These are phyloP conservation scores for Emys orbicularis DNA, from an alignment of 2,797 vertebrate genomes.

Conservation along the genomic window DNA sequence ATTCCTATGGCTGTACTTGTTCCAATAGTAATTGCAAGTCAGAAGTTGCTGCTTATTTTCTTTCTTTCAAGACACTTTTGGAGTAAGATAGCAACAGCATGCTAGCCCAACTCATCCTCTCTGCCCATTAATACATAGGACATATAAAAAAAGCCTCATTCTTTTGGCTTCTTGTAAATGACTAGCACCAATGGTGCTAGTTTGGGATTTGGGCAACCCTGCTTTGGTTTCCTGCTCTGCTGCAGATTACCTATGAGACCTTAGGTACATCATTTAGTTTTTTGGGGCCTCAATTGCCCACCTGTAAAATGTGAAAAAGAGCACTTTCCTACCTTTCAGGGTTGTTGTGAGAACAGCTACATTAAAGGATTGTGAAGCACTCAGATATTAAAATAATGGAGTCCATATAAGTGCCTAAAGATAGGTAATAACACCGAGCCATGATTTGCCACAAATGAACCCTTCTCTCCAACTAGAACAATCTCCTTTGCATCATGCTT, in stretches of 20 bases:
- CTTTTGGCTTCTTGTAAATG: too few species aligned
- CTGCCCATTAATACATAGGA: background rate
- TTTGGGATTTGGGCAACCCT: background rate
- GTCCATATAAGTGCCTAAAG: background rate
- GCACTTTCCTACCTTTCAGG: background rate
- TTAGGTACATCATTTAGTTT: background rate
- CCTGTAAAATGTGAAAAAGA: background rate
- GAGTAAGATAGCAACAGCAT: background rate
- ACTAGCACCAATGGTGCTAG: too few species aligned
- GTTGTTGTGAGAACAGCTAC: background rate
- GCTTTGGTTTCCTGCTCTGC: background rate
- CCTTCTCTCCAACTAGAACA: background rate
- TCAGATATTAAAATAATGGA: background rate
- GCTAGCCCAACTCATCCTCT: background rate
- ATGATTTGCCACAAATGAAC: background rate
- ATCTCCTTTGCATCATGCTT: background rate
- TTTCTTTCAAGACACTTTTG: background rate
- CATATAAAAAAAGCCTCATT: background rate
- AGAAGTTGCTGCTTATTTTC: background rate
- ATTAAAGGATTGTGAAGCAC: background rate
- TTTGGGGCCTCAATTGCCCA: background rate
- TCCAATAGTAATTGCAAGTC: background rate
- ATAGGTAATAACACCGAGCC: background rate
- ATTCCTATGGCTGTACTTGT: background rate
- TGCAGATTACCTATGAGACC: background rate